Percentiles rank a stretch among this genome's conserved stretches.
These are phyloP conservation scores for Oncorhynchus clarkii DNA, from an alignment of 2,113 vertebrate genomes.

Conservation along the genomic window DNA sequence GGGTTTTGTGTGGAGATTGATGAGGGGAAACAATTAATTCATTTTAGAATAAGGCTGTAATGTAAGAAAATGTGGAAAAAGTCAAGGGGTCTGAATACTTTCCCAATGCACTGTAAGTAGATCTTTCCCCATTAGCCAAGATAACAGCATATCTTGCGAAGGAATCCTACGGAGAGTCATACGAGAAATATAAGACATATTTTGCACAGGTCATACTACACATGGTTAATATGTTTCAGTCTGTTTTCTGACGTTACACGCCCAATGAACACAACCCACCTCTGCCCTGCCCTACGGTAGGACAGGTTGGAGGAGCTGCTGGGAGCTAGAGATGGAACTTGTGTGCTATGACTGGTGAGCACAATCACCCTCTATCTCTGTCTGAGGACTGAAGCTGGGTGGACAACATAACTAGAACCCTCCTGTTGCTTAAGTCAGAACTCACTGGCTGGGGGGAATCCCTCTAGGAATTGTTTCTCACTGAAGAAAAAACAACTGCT, in stretches of 20 bases:
- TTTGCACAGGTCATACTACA: too few relatives aligned
- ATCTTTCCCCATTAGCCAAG: too few relatives aligned
- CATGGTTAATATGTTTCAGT: background rate
- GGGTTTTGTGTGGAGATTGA: too few relatives aligned
- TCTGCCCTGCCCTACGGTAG: background rate
- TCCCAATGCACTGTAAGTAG: too few relatives aligned
- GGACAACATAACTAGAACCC: background rate
- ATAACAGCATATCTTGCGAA: too few relatives aligned
- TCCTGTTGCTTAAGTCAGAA: background rate
- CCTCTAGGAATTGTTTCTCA: background rate
- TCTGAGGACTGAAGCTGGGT: background rate
- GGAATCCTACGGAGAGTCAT: too few relatives aligned
- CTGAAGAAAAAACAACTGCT: background rate
- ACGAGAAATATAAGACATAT: too few relatives aligned
- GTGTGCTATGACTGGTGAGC: conserved; percentile 34
- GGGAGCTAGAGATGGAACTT: background rate
- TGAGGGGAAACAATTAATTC: too few relatives aligned
- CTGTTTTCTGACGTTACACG: background rate
- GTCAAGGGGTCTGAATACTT: too few relatives aligned
- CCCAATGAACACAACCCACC: background rate
- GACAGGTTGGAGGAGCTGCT: conserved; percentile 1
- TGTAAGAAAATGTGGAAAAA: too few relatives aligned
- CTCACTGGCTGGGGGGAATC: background rate
- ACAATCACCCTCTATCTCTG: conserved; percentile 23
- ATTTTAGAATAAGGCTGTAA: too few relatives aligned